Percentiles rank a stretch among this genome's conserved stretches.
These are phyloP conservation scores for Vipera ursinii DNA, from an alignment of 2,797 vertebrate genomes.

Conservation along the genomic window DNA sequence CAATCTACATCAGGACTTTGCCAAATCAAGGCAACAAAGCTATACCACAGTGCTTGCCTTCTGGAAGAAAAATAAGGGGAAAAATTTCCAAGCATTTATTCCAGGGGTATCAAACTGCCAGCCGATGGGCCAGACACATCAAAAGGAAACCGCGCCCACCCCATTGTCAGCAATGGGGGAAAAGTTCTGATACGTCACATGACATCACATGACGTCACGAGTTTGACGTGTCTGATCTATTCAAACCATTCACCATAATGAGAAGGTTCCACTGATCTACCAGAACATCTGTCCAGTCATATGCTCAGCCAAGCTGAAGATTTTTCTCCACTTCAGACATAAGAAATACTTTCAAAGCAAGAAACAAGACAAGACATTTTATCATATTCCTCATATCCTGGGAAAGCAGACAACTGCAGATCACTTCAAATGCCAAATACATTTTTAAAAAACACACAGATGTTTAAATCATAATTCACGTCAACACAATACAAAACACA, in stretches of 20 bases:
- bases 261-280: not conserved
- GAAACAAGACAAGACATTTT: not conserved
- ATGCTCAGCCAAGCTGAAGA: not conserved
- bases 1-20: not conserved
- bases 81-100: not conserved
- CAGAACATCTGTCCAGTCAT: not conserved
- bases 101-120: no score
- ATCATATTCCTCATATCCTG: not conserved
- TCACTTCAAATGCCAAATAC: not conserved
- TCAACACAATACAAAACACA: not conserved
- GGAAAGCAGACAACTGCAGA: not conserved
- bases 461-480: not conserved
- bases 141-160: no score
- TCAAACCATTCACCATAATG: not conserved
- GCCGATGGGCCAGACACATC: no score
- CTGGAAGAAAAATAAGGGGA: not conserved
- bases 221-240: no score
- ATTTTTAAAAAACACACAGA: not conserved
- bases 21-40: not conserved
- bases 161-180: no score
- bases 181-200: no score
- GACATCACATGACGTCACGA: no score
- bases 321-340: not conserved
- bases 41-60: not conserved
- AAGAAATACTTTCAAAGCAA: not conserved